These are phyloP conservation scores for Gorsachius magnificus DNA, from an alignment of 2,797 vertebrate genomes.

Conservation along the genomic window DNA sequence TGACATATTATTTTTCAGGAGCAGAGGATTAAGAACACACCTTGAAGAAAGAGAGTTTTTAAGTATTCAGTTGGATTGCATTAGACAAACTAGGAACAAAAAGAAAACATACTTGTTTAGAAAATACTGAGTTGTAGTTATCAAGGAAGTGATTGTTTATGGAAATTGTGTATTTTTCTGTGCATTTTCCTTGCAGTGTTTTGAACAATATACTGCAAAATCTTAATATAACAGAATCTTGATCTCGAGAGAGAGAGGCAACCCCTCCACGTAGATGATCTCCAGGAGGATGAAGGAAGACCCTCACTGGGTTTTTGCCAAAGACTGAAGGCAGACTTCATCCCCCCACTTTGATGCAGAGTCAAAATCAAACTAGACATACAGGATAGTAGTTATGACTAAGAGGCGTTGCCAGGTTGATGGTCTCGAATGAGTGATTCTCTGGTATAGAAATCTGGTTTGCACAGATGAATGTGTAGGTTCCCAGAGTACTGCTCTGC, in stretches of 20 bases:
- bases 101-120: background rate
- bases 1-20: slow-evolving; percentile 35
- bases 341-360: background rate
- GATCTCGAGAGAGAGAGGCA: background rate
- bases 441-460: background rate
- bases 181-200: background rate
- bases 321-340: background rate
- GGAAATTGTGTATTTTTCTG: background rate
- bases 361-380: background rate
- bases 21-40: slow-evolving; percentile 29
- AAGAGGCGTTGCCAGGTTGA: background rate
- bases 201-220: background rate
- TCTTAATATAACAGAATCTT: background rate
- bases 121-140: background rate
- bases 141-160: background rate
- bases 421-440: background rate
- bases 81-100: background rate
- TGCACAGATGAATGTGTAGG: background rate
- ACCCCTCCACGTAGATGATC: background rate
- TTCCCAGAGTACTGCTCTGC: background rate
- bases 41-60: background rate
- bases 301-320: background rate
- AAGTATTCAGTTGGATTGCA: background rate
- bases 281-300: background rate
- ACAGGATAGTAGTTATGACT: background rate